Evolutionary conservation across 2,888 invertebrate species (phyloP).

Genomic region (Lasioglossum vierecki): DNA sequence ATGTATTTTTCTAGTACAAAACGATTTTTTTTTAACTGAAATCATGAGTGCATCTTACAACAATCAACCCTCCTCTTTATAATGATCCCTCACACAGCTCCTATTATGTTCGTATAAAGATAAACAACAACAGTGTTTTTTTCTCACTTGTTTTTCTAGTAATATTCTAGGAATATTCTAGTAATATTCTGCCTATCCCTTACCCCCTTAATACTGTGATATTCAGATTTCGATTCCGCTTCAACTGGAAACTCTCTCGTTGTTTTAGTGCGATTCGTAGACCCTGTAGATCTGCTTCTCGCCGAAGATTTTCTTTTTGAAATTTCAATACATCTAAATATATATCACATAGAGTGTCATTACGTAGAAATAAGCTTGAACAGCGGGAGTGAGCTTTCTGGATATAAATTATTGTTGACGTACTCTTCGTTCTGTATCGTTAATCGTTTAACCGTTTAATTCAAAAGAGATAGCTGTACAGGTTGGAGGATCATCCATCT

Average conservation of each 20-base stretch:
- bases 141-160: no score
- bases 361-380: conserved; percentile 60
- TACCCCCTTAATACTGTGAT: not conserved
- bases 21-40: no score
- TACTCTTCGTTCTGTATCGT: conserved; percentile 81
- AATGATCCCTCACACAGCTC: no score
- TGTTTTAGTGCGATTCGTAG: conserved; percentile 54
- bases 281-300: conserved; percentile 34
- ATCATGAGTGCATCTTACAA: no score
- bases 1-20: no score
- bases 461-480: conserved; percentile 19
- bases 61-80: no score
- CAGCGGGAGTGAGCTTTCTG: conserved; percentile 81
- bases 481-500: conserved; percentile 43
- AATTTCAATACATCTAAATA: conserved; percentile 28
- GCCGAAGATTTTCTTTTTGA: conserved; percentile 27
- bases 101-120: no score
- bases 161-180: no score
- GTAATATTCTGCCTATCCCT: no score
- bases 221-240: conserved; percentile 12
- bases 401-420: conserved; percentile 81
- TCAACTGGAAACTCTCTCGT: conserved; percentile 63
- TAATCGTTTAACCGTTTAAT: conserved; percentile 35
- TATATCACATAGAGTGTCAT: conserved; percentile 43
- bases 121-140: no score